Base-by-base conservation (phyloP, 2,113 vertebrate species). In the Pygoscelis adeliae region DNA sequence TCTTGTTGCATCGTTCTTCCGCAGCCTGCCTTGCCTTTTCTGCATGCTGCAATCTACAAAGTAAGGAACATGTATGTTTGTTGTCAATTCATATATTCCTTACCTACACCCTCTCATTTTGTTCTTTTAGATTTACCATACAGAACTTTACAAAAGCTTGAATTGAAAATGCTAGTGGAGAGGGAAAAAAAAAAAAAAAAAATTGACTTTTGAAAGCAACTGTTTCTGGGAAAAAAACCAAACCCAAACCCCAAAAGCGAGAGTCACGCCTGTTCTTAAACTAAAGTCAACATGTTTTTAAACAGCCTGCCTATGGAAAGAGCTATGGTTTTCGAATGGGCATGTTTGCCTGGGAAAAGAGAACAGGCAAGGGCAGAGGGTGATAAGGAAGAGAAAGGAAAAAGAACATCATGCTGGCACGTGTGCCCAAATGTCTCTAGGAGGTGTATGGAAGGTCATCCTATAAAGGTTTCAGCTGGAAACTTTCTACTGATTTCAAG, bases 1-100 rank as follows among this genome's bases (percentile, higher is more conserved):
- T 96, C 93, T 98, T 98, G 89, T 65, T 98, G 97, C 99, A 99
- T 9, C 98, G 98, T 50, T 99, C 98, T 94, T 99, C 99, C 0
- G 98, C 98, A 29, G 97, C 97, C 91, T 97, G 98, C 76, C 98
- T 97, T 11, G 98, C 98, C 49, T 81, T 97, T 91, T 99, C 99
- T 0, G 99, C 98, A 32, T 97, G 98, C 91, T 99, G 98, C 40
- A 99, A 89, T 93, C 99, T 99, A 4, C 58, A 69, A 13, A 11
- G 90, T 11, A 87, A 84, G 30, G 61, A 67, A 92, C n/a, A 38
- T 0, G 1, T 2, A 77, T n/a, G 15, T 40, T 52, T 11, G 30
- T 27, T 40, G 23, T 26, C 46, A 71, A 9, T 44, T 66, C 80
- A 83, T 30, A 9, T 15, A 32, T 25, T 72, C 27, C 67, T 77